Evolutionary conservation across 2,113 vertebrate genomes (phyloP).

Genomic region (Petroica traversi): DNA sequence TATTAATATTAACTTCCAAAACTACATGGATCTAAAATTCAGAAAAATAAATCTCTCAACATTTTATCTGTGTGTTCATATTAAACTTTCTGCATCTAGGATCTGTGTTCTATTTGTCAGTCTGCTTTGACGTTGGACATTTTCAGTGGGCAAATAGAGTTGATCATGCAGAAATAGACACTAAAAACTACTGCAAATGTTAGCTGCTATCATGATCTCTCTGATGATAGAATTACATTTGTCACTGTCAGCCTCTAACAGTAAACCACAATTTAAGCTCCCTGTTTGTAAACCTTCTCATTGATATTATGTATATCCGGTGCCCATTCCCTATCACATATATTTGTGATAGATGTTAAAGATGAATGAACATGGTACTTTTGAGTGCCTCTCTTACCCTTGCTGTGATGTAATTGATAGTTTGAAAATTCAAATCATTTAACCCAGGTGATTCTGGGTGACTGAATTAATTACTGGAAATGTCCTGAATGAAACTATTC

Average conservation of each 20-base stretch:
- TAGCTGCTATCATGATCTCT: background rate
- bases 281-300: background rate
- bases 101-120: background rate
- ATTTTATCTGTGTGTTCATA: background rate
- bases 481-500: background rate
- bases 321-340: background rate
- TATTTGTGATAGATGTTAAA: background rate
- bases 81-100: background rate
- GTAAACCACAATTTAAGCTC: background rate
- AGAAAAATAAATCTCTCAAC: background rate
- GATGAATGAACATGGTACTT: background rate
- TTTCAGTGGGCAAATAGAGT: fast-evolving
- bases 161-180: background rate
- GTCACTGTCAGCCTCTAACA: background rate
- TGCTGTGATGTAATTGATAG: background rate
- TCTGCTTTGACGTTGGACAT: background rate
- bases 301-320: fast-evolving
- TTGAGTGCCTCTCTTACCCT: background rate
- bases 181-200: fast-evolving
- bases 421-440: background rate
- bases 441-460: background rate
- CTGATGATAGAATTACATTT: background rate
- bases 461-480: background rate
- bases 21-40: background rate
- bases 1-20: background rate